Evolutionary conservation across 2,113 vertebrate species (phyloP).

Genomic region (Lepidothrix coronata): DNA sequence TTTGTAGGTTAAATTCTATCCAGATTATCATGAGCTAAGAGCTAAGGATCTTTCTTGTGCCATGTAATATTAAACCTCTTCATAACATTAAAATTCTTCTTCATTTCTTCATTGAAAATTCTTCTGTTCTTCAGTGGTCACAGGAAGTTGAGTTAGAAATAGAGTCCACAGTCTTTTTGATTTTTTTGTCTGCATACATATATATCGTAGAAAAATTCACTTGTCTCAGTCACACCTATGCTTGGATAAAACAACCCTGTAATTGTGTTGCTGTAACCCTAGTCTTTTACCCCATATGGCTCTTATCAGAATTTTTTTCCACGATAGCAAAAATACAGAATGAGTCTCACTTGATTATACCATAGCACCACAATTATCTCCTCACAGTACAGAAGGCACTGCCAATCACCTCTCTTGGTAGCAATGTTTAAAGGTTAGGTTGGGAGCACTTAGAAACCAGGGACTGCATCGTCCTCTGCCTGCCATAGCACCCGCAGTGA

Average conservation of each 20-base stretch:
- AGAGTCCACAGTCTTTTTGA: neutral
- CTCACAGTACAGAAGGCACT: neutral
- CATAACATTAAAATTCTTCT: conserved; percentile 50
- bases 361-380: conserved; percentile 25
- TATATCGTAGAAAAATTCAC: neutral
- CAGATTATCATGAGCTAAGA: conserved; percentile 41
- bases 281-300: conserved; percentile 13
- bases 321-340: neutral
- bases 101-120: conserved; percentile 38
- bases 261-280: neutral
- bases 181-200: neutral
- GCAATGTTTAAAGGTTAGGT: neutral
- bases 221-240: neutral
- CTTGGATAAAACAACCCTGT: neutral
- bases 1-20: conserved; percentile 49
- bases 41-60: conserved; percentile 9
- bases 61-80: conserved; percentile 18
- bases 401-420: conserved; percentile 22
- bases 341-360: conserved; percentile 10
- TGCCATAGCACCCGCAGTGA: conserved; percentile 39
- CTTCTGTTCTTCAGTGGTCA: conserved; percentile 20
- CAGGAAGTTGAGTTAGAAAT: neutral
- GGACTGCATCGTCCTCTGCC: neutral
- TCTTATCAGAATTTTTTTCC: conserved; percentile 23
- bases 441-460: neutral